A percentile compares a stretch with the other conserved stretches of the same genome.
Conservation (phyloP, 2,888 invertebrate genomes). For the Colletes collaris region DNA sequence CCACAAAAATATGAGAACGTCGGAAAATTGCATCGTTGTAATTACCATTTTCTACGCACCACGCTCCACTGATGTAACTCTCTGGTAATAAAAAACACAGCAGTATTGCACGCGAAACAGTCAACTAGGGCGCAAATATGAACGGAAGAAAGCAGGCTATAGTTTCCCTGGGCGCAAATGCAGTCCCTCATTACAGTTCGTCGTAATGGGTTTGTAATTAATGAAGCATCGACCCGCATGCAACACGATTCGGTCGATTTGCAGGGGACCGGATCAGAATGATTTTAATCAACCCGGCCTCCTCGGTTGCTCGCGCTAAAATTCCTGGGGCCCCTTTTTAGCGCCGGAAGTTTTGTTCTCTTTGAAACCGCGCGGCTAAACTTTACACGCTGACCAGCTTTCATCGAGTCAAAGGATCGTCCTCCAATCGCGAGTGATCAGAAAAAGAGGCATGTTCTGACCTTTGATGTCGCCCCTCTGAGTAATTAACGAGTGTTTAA, state of each 20-base stretch:
- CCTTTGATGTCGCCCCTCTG: not conserved
- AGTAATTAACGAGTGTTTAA: conserved; percentile 16
- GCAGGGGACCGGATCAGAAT: conserved; percentile 24
- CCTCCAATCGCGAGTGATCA: conserved; percentile 11
- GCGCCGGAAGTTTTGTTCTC: conserved; percentile 14
- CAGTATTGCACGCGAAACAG: no score
- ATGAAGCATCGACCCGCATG: conserved; percentile 38
- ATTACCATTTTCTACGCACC: no score
- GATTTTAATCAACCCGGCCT: conserved; percentile 40
- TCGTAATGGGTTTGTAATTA: conserved; percentile 54
- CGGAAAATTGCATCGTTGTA: no score
- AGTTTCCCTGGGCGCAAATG: conserved; percentile 20
- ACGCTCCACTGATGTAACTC: no score
- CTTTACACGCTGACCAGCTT: conserved; percentile 18
- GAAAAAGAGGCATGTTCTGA: conserved; percentile 25
- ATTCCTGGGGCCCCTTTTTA: conserved; percentile 2
- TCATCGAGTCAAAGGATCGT: conserved; percentile 5
- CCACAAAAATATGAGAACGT: no score
- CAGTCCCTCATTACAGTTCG: conserved; percentile 8
- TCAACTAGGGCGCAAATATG: no score
- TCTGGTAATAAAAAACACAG: no score
- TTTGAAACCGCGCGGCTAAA: conserved; percentile 23
- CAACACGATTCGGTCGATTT: conserved; percentile 2
- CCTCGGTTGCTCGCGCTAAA: not conserved
- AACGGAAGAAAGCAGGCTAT: not conserved